Evolutionary conservation across 1,140 invertebrate species (phyloP), one percentile per base, ranked within the genome.

Genomic region (Drosophila watanabei): DNA sequence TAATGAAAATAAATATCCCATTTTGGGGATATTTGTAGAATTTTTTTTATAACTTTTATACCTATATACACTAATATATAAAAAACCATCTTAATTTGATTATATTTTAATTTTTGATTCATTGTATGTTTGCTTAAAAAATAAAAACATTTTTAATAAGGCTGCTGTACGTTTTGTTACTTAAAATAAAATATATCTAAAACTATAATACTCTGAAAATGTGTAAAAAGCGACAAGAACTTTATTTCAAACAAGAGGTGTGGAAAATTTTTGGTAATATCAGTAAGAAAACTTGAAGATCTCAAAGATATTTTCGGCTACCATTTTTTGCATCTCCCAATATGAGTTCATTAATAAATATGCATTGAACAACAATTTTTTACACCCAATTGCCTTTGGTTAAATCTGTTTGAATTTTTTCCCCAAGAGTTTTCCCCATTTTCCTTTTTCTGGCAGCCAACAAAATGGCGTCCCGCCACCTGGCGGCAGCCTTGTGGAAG

Each of bases 381-480:
- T 8, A 3, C 37, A 13, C 43, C 0, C 13, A 5, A 9, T 24
- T 5, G 4, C 4, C 13, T 16, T 16, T 48, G 8, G 2, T 9
- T 48, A 9, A 24, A 9, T 24, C 4, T 28, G 9, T 14, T 2
- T 2, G 14, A 24, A 16, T 28, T 49, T 28, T 28, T 33, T 7
- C 51, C 10, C 24, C 2, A 37, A n/a, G 18, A 62, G 13, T 48
- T 68, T 64, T 39, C 46, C 35, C n/a, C 4, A 32, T n/a, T 28
- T n/a, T 37, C 30, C 30, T 54, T 49, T 13, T 35, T n/a, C n/a
- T 1, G 10, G 32, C 33, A 16, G 13, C 18, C 18, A 2, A 37
- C 54, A 56, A 56, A 56, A 56, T 56, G 54, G 28, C 30, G 33
- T 2, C 5, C 18, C 82, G 82, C 82, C 82, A 87, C 75, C 82